Evolutionary conservation across 2,888 invertebrate species (phyloP).

Genomic region (Lucinisca nassula): DNA sequence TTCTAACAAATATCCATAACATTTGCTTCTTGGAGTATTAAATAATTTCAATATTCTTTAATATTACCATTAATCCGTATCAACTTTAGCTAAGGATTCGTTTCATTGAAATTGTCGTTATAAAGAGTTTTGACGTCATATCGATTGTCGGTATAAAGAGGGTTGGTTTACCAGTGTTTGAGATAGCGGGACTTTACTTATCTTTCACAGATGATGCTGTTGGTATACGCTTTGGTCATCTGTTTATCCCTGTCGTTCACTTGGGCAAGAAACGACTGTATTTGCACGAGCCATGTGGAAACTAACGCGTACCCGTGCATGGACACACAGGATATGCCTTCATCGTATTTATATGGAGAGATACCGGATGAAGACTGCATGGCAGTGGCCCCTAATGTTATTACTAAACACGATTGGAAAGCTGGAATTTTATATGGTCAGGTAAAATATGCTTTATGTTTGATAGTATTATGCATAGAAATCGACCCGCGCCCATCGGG

Average conservation of each 20-base stretch:
- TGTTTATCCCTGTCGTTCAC: neutral
- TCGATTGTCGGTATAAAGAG: too few species aligned
- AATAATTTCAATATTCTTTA: too few species aligned
- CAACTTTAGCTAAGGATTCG: too few species aligned
- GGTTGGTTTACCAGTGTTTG: too few species aligned
- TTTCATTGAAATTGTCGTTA: too few species aligned
- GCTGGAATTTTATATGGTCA: conserved; percentile 18
- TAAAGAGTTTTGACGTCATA: too few species aligned
- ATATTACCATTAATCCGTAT: too few species aligned
- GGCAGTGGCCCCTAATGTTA: neutral
- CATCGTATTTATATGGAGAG: conserved; percentile 9
- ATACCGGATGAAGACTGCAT: conserved; percentile 20
- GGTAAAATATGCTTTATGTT: neutral
- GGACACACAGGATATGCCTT: neutral
- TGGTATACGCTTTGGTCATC: neutral
- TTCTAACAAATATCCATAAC: too few species aligned
- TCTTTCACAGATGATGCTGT: neutral
- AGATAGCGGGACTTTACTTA: too few species aligned
- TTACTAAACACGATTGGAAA: conserved; percentile 17
- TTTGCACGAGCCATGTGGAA: conserved; percentile 21
- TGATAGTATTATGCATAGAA: too few species aligned
- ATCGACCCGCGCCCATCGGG: too few species aligned
- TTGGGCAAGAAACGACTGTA: neutral
- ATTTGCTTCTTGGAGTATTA: too few species aligned
- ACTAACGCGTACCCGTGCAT: conserved; percentile 12